Evolutionary conservation across 2,888 invertebrate species (phyloP).

Genomic region (Tanypteryx hageni): DNA sequence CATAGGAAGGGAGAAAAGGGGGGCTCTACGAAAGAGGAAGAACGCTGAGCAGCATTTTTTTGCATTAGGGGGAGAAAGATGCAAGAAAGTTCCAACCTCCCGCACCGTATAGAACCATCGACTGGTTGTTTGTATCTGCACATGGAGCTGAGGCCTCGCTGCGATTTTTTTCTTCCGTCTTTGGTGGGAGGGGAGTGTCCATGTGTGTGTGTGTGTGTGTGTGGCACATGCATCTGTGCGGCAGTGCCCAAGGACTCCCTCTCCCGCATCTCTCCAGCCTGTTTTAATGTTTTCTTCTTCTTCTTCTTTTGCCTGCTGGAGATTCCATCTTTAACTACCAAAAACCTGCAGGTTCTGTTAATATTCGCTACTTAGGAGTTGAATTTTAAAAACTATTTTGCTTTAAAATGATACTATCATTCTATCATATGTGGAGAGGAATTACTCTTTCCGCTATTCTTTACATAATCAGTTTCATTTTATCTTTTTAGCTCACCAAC

Average conservation of each 20-base stretch:
- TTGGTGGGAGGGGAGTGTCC: not conserved
- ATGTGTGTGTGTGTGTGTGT: not conserved
- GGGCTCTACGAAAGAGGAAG: not conserved
- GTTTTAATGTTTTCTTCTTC: not conserved
- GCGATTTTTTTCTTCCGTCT: not conserved
- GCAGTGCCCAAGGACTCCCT: not conserved
- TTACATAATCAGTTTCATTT: too few relatives aligned
- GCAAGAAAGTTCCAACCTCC: not conserved
- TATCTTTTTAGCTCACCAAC: too few relatives aligned
- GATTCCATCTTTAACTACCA: not conserved
- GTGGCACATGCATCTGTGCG: not conserved
- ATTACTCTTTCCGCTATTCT: too few relatives aligned
- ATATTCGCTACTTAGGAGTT: too few relatives aligned
- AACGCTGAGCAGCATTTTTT: not conserved
- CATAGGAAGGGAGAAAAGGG: not conserved
- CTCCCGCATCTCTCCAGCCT: not conserved
- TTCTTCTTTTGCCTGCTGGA: not conserved
- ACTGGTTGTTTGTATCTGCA: not conserved
- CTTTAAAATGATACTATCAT: too few relatives aligned
- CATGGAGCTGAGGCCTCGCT: not conserved
- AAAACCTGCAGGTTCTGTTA: too few relatives aligned
- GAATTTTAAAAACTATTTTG: too few relatives aligned
- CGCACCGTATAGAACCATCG: not conserved
- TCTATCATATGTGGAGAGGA: too few relatives aligned
- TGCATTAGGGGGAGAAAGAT: not conserved